A percentile compares a stretch with the other conserved stretches of the same genome.
phyloP scores from a whole-genome alignment of 2,113 vertebrate species.

The Delphinapterus leucas region DNA sequence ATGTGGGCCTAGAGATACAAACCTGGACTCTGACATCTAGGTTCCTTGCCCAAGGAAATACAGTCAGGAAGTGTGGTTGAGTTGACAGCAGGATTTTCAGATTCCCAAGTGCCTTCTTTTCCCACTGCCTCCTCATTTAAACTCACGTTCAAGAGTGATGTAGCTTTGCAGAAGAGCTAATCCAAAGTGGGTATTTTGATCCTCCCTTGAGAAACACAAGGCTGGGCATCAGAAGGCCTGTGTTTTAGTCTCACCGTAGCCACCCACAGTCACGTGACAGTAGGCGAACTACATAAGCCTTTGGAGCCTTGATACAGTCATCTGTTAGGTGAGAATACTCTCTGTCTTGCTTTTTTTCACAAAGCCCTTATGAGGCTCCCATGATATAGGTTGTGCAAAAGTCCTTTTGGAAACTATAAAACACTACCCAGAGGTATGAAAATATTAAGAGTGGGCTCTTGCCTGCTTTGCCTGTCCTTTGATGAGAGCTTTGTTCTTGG shows the following conservation, averaged over 20 bases:
- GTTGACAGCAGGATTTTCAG: background rate
- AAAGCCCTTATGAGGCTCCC: background rate
- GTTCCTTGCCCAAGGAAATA: background rate
- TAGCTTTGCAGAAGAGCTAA: background rate
- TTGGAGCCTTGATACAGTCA: background rate
- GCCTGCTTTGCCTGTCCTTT: background rate
- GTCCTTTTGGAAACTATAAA: background rate
- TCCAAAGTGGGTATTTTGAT: background rate
- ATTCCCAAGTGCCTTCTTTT: background rate
- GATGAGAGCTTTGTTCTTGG: background rate
- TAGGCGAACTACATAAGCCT: background rate
- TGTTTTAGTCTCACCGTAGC: background rate
- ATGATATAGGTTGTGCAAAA: background rate
- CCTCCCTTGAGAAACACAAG: background rate
- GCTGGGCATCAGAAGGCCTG: background rate
- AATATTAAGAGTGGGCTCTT: background rate
- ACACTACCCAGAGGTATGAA: background rate
- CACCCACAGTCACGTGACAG: fast-evolving
- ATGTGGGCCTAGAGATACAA: fast-evolving
- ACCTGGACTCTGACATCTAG: background rate
- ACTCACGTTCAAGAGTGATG: background rate
- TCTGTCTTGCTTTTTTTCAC: background rate
- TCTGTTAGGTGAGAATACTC: fast-evolving
- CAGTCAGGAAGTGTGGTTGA: background rate
- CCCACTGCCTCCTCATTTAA: background rate